Percentiles rank a stretch among this genome's conserved stretches.
These are phyloP conservation scores for Proteles cristata DNA, from an alignment of 2,113 vertebrate species.

Conservation along the genomic window DNA sequence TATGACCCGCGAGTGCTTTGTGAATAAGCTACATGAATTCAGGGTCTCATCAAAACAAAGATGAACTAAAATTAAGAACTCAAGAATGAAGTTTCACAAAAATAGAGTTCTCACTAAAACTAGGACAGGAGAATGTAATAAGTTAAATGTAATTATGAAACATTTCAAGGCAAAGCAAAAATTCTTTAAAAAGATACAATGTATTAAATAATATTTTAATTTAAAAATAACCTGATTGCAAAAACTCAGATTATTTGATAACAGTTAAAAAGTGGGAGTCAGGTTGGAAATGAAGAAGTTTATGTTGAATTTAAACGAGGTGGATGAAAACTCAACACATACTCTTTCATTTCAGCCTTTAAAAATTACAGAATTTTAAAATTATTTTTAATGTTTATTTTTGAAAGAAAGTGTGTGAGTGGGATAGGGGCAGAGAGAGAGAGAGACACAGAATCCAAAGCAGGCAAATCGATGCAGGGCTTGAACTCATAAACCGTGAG, in stretches of 20 bases:
- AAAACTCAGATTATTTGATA: not conserved
- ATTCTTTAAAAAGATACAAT: not conserved
- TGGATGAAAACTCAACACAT: not conserved
- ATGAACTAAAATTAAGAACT: constrained; percentile 10
- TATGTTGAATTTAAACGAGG: constrained; percentile 25
- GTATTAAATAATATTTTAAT: constrained; percentile 34
- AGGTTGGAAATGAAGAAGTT: not conserved
- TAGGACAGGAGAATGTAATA: not conserved
- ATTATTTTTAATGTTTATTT: too few relatives aligned
- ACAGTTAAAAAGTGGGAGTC: not conserved
- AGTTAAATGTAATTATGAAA: not conserved
- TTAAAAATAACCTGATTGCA: not conserved
- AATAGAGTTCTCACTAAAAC: not conserved
- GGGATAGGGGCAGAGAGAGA: too few relatives aligned
- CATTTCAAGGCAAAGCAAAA: not conserved
- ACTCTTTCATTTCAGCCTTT: not conserved
- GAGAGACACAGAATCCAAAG: too few relatives aligned
- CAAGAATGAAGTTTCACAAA: not conserved
- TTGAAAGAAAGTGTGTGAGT: too few relatives aligned
- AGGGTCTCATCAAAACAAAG: not conserved
- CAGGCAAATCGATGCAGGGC: too few relatives aligned
- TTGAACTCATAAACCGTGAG: too few relatives aligned
- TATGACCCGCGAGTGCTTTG: not conserved
- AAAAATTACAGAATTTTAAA: not conserved
- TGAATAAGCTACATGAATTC: constrained; percentile 2